A percentile compares a stretch with the other conserved stretches of the same genome.
These are phyloP conservation scores for Diplodus sargus DNA, from an alignment of 2,797 vertebrate species.

Conservation along the genomic window DNA sequence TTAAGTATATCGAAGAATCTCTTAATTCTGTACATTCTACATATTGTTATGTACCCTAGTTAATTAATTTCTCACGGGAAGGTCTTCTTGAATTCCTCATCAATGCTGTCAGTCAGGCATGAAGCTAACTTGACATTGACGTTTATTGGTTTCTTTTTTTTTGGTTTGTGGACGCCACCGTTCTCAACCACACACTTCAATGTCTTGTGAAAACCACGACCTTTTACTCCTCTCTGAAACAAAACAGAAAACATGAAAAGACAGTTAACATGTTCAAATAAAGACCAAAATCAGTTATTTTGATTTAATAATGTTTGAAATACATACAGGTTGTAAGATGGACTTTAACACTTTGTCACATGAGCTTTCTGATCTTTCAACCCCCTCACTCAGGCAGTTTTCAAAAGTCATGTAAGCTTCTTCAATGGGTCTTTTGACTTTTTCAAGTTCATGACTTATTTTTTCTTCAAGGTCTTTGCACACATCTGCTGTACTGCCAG, in stretches of 20 bases:
- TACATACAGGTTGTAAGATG: conserved; percentile 23
- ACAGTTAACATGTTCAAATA: neutral
- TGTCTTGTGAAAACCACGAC: accelerated
- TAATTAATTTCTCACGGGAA: conserved; percentile 59
- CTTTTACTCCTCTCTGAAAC: accelerated
- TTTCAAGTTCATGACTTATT: accelerated
- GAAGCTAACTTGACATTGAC: conserved; percentile 53
- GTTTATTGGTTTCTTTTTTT: conserved; percentile 19
- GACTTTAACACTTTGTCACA: neutral
- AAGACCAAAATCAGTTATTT: neutral
- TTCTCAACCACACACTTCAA: conserved; percentile 35
- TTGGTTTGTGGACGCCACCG: neutral
- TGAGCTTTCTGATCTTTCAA: conserved; percentile 28
- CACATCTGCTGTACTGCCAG: neutral
- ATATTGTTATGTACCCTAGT: neutral
- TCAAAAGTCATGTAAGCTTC: conserved; percentile 13
- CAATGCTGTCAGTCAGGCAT: neutral
- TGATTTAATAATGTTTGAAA: neutral
- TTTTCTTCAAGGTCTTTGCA: conserved; percentile 19
- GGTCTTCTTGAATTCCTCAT: conserved; percentile 61
- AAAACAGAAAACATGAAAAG: neutral
- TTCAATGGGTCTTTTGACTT: neutral
- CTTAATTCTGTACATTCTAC: neutral
- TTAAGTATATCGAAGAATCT: neutral
- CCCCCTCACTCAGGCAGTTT: conserved; percentile 26